Base-by-base conservation (phyloP, 1,140 invertebrate species). In the Argopecten irradians region DNA sequence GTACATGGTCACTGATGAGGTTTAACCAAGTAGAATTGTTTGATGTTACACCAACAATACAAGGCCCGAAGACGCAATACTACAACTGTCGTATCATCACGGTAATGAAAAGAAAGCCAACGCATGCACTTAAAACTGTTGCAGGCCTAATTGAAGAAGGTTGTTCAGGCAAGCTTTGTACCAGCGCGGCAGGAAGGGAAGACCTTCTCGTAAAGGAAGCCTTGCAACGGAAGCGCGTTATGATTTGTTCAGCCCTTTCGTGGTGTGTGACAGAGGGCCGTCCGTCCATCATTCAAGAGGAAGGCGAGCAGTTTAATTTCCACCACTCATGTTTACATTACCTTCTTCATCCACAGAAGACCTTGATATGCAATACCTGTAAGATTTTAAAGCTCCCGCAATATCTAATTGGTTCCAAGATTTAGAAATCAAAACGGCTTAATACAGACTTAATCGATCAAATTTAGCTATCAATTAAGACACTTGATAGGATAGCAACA, bases 221-320 rank as follows among this genome's bases (percentile, higher is more conserved):
- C 55, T 28, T 2, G 55, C 55, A 71, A 71, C 22, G 28, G 55
- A 71, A 71, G 28, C 55, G 28, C 55, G 28, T 7, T n/a, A 5
- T n/a, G 22, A 11, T 71, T 71, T 71, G 55, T 71, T n/a, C n/a
- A 28, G 55, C 55, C 55, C 55, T 71, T 71, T 71, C 28, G 22
- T 22, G 55, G 55, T 71, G 55, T 71, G 55, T 71, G 55, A 71
- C 55, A n/a, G n/a, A 71, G n/a, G 55, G 28, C 5, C 55, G 55
- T n/a, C 55, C n/a, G 55, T 71, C 28, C 55, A 71, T 71, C 55
- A 28, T 71, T 71, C 55, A 28, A 71, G 55, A 71, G 55, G 55
- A 71, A n/a, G 55, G 55, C 55, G 55, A 71, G 55, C 55, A 71
- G 55, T 71, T 71, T 71, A 71, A 71, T 71, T 71, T 71, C 55